Conservation (phyloP, 2,888 invertebrate species). For the Taenaris catops region DNA sequence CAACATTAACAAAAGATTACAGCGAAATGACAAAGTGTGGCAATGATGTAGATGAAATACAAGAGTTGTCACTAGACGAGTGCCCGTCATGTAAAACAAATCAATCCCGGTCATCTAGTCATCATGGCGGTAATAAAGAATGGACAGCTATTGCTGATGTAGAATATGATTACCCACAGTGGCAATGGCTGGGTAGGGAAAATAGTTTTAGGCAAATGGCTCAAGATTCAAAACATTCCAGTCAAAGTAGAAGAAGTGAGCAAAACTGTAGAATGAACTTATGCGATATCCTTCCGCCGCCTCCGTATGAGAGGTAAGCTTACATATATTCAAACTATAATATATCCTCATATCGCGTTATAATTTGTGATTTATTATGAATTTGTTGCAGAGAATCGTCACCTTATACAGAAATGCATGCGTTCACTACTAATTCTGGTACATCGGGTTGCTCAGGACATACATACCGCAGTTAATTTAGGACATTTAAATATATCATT, state of each 20-base stretch:
- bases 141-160: slow-evolving; percentile 66
- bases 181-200: slow-evolving; percentile 71
- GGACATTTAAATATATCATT: slow-evolving; percentile 55
- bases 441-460: slow-evolving; percentile 70
- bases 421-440: slow-evolving; percentile 64
- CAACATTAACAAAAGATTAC: slow-evolving; percentile 69
- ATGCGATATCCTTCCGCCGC: slow-evolving; percentile 68
- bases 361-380: too few relatives aligned
- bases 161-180: slow-evolving; percentile 72
- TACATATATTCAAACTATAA: too few relatives aligned
- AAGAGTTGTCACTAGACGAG: slow-evolving; percentile 66
- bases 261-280: slow-evolving; percentile 71
- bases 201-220: slow-evolving; percentile 63
- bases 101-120: slow-evolving; percentile 66
- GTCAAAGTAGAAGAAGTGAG: slow-evolving; percentile 52
- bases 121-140: slow-evolving; percentile 63
- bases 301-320: slow-evolving; percentile 67
- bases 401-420: slow-evolving; percentile 61
- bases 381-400: slow-evolving; percentile 59
- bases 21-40: slow-evolving; percentile 75
- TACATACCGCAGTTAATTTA: slow-evolving; percentile 63
- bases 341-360: too few relatives aligned
- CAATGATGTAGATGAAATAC: slow-evolving; percentile 57
- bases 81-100: slow-evolving; percentile 70
- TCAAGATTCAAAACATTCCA: slow-evolving; percentile 51